These are phyloP conservation scores for Hyposoter didymator DNA, from an alignment of 2,888 invertebrate species.

Conservation along the genomic window DNA sequence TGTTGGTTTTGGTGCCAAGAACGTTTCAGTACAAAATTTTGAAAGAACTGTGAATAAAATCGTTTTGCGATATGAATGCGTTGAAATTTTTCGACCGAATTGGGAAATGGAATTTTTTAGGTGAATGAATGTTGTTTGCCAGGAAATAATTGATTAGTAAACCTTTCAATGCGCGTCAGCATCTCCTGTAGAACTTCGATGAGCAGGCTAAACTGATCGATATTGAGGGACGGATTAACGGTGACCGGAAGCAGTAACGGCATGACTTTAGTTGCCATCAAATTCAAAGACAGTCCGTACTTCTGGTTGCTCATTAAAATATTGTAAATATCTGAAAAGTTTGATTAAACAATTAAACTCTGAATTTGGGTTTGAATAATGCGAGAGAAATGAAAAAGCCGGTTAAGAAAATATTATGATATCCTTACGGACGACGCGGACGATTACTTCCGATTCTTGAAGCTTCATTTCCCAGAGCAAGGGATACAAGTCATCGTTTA, in stretches of 20 bases:
- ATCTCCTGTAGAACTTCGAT: conserved; percentile 96
- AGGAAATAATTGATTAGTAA: conserved; percentile 56
- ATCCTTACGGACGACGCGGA: conserved; percentile 96
- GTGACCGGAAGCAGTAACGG: conserved; percentile 96
- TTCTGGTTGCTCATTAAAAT: conserved; percentile 95
- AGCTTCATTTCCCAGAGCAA: conserved; percentile 94
- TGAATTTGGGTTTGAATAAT: neutral
- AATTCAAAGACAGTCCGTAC: conserved; percentile 94
- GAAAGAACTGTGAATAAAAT: too few species aligned
- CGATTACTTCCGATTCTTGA: conserved; percentile 94
- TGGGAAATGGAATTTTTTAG: neutral
- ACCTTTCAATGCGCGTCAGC: conserved; percentile 93
- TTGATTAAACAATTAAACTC: neutral
- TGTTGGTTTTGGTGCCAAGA: too few species aligned
- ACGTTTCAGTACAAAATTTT: too few species aligned
- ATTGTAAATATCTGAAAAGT: conserved; percentile 93
- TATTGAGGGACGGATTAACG: conserved; percentile 93
- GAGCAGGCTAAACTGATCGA: conserved; percentile 92
- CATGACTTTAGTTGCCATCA: conserved; percentile 97
- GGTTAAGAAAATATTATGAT: conserved; percentile 77
- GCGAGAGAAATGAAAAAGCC: conserved; percentile 13
- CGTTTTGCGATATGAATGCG: too few species aligned
- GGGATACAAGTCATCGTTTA: conserved; percentile 96
- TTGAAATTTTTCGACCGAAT: neutral
- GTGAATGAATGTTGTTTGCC: neutral